Percentiles rank a stretch among this genome's conserved stretches.
Evolutionary conservation across 92 coral and sea anemone genomes (phyloP).

Genomic region (Metridium senile): DNA sequence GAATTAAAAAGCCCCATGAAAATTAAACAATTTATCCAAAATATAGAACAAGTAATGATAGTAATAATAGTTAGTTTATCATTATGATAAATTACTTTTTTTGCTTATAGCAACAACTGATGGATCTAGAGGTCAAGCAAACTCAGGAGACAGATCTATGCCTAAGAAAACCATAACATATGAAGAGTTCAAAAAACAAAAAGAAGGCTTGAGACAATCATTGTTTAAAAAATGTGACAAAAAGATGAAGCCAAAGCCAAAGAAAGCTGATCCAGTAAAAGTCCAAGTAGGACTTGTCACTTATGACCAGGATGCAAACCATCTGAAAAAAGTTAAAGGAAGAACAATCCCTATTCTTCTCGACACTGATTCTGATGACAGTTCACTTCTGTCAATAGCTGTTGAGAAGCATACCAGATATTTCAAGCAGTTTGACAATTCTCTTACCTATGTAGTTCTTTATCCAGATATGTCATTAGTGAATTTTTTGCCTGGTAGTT

Average conservation of each 20-base stretch:
- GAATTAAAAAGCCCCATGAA: neutral
- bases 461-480: conserved; percentile 44
- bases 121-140: conserved; percentile 5
- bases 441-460: conserved; percentile 40
- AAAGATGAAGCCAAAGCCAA: conserved; percentile 26
- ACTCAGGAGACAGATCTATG: no score
- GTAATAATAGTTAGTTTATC: neutral
- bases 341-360: conserved; percentile 50
- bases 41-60: conserved; percentile 1
- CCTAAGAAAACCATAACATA: conserved; percentile 25
- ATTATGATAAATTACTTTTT: neutral
- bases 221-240: conserved; percentile 14
- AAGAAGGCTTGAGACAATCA: conserved; percentile 40
- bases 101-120: conserved; percentile 6
- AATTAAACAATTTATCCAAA: neutral
- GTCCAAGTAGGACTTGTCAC: conserved; percentile 50
- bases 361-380: conserved; percentile 34
- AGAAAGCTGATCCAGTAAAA: conserved; percentile 30
- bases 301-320: neutral
- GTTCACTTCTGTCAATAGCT: conserved; percentile 38
- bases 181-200: conserved; percentile 49
- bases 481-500: conserved; percentile 54
- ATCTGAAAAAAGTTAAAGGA: conserved; percentile 48
- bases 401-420: conserved; percentile 57
- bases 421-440: conserved; percentile 43